Percentiles rank a stretch among this genome's conserved stretches.
Conservation (phyloP, 2,797 vertebrate genomes). For the Melanotaenia maccullochi region DNA sequence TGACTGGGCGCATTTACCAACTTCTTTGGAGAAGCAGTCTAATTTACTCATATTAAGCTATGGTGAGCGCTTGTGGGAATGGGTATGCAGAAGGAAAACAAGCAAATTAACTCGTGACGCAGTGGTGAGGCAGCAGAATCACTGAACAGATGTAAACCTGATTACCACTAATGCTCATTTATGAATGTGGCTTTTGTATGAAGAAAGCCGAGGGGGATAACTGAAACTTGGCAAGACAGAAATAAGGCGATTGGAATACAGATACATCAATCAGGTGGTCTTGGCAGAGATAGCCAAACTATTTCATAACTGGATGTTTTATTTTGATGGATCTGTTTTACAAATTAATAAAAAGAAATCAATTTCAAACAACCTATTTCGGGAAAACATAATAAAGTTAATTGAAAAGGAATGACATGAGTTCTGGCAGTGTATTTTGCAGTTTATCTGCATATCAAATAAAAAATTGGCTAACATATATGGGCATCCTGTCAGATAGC, state of each 20-base stretch:
- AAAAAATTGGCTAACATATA: constrained; percentile 31
- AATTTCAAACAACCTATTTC: constrained; percentile 23
- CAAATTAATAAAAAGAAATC: constrained; percentile 37
- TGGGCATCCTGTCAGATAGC: constrained; percentile 40
- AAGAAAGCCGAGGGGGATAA: constrained; percentile 24
- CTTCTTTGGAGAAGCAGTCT: constrained; percentile 67
- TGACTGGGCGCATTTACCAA: constrained; percentile 73
- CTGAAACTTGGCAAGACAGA: constrained; percentile 38
- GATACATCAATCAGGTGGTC: constrained; percentile 35
- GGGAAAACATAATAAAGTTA: constrained; percentile 1
- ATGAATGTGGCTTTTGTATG: constrained; percentile 37
- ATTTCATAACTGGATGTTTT: constrained; percentile 16
- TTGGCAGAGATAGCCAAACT: constrained; percentile 26
- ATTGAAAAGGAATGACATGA: constrained; percentile 44
- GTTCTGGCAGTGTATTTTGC: constrained; percentile 35
- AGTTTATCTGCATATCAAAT: constrained; percentile 51
- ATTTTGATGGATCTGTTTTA: constrained; percentile 33
- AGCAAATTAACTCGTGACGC: constrained; percentile 68
- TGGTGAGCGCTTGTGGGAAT: constrained; percentile 68
- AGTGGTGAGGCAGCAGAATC: constrained; percentile 48
- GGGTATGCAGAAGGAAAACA: constrained; percentile 67
- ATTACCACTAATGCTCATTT: constrained; percentile 55
- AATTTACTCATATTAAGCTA: constrained; percentile 76
- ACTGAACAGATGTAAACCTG: constrained; percentile 73
- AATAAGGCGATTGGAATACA: constrained; percentile 19